Evolutionary conservation across 2,888 invertebrate species (phyloP), one percentile per base, ranked within the genome.

Genomic region (Lasioglossum morio): DNA sequence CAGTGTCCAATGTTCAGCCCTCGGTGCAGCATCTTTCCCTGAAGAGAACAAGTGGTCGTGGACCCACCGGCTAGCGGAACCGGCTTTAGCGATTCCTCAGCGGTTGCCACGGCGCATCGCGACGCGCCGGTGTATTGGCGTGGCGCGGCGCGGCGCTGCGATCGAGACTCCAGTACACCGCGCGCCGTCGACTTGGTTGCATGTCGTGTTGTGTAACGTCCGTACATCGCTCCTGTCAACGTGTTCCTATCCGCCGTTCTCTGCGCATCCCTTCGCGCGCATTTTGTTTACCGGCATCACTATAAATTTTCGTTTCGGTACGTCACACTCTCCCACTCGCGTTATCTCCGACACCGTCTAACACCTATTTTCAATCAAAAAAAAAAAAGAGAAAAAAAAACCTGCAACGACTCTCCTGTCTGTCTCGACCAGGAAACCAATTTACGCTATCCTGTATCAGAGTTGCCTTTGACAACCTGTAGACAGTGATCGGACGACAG

Each of bases 101-200:
- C 27, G 88, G 83, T 81, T 74, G 80, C 86, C 70, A 84, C 88
- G 82, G 88, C 89, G 89, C 89, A 88, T 79, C 84, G 57, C 66
- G 46, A 77, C 80, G 91, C 90, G 91, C 82, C 86, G 79, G 81
- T 79, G 81, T 81, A 81, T 82, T 81, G 77, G 79, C 90, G 91
- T 89, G 92, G 94, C 93, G 93, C 93, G 92, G 93, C 93, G 93
- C 93, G 92, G 94, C 93, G 93, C 93, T 93, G 93, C 93, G 81
- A 91, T 93, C 94, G 93, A 81, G 79, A 81, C 40, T 83, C 88
- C 93, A 93, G 93, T 93, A 85, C 89, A 90, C 90, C 92, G 93
- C 89, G 92, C 92, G 92, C 92, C 92, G 91, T 87, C 92, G 93
- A 87, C 85, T 87, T 81, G 93, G 86, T 57, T 91, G 88, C 90